phyloP scores from a whole-genome alignment of 2,113 vertebrate genomes.

The Hippocampus abdominalis region DNA sequence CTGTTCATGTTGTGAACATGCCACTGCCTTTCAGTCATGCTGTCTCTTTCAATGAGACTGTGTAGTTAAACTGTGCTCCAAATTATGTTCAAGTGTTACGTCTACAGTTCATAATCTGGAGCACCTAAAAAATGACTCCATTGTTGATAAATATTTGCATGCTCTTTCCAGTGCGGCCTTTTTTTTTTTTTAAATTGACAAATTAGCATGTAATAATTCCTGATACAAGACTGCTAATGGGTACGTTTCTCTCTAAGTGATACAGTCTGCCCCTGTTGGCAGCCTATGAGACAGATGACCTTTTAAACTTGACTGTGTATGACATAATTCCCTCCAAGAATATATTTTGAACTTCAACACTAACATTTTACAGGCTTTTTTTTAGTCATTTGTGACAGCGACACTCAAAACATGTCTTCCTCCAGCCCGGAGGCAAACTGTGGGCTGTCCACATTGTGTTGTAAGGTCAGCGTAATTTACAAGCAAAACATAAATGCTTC shows the following conservation, averaged over 20 bases:
- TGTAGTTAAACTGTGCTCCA: no score
- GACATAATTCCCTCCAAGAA: background rate
- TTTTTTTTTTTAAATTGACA: background rate
- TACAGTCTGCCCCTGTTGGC: background rate
- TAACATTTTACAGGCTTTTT: slow-evolving; percentile 32
- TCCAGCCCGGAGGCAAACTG: slow-evolving; percentile 32
- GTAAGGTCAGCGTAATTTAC: slow-evolving; percentile 60
- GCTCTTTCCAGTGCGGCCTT: background rate
- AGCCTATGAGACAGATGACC: background rate
- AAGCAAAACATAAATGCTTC: slow-evolving; percentile 49
- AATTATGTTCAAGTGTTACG: no score
- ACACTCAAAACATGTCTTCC: slow-evolving; percentile 54
- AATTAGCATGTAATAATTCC: background rate
- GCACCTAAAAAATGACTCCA: no score
- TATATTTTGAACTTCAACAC: slow-evolving; percentile 34
- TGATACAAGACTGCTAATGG: background rate
- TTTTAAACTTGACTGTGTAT: background rate
- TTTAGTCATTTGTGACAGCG: slow-evolving; percentile 45
- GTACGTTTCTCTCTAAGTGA: background rate
- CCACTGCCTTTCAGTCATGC: no score
- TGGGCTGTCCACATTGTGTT: slow-evolving; percentile 46
- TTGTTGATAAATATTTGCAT: background rate
- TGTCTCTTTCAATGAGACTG: no score
- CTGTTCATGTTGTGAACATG: no score
- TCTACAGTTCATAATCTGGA: no score